Evolutionary conservation across 2,888 invertebrate genomes (phyloP).

Genomic region (Doris montereyensis): DNA sequence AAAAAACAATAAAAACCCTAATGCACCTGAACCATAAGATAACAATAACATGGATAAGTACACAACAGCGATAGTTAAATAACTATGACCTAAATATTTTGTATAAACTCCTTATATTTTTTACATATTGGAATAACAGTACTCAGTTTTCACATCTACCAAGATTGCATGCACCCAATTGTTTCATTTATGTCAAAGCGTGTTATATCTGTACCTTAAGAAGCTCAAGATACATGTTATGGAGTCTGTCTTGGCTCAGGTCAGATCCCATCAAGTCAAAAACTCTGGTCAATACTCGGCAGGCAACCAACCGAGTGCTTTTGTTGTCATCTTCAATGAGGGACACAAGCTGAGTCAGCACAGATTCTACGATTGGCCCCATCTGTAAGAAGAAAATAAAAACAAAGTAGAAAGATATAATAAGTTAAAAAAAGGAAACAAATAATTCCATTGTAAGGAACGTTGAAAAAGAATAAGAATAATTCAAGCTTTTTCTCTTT

Average conservation of each 20-base stretch:
- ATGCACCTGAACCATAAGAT: too few species aligned
- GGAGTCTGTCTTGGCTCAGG: conserved; percentile 68
- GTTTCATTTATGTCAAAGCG: too few species aligned
- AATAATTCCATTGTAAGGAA: not conserved
- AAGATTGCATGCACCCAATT: too few species aligned
- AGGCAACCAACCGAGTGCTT: conserved; percentile 70
- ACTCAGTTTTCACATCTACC: too few species aligned
- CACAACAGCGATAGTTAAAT: too few species aligned
- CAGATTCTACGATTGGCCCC: conserved; percentile 61
- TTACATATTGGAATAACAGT: too few species aligned
- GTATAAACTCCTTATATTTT: too few species aligned
- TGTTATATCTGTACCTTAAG: conserved; percentile 78
- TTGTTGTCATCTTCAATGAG: conserved; percentile 71
- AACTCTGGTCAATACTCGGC: conserved; percentile 74
- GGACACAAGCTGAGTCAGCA: conserved; percentile 68
- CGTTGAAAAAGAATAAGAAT: conserved; percentile 2
- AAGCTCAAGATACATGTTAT: conserved; percentile 75
- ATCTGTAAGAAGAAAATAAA: conserved; percentile 48
- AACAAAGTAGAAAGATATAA: not conserved
- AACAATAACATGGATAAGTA: too few species aligned
- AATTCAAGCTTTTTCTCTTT: not conserved
- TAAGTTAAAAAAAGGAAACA: not conserved
- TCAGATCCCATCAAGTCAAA: conserved; percentile 65
- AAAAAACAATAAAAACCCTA: too few species aligned
- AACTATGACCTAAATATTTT: too few species aligned